These are phyloP conservation scores for Drosophila peninsularis DNA, from an alignment of 2,888 invertebrate genomes.

Conservation along the genomic window DNA sequence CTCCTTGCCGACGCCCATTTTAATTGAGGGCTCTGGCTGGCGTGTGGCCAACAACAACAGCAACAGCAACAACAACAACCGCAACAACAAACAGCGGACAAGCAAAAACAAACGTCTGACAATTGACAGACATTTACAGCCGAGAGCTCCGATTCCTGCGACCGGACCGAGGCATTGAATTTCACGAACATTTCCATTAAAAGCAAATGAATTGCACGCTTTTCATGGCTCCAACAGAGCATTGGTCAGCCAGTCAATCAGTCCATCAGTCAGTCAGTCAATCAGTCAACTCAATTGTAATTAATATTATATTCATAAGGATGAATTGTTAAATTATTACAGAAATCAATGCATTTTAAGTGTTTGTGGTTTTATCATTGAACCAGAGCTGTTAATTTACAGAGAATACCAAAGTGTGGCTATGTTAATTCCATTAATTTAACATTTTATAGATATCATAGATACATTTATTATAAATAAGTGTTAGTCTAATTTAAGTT, in stretches of 20 bases:
- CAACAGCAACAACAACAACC: conserved; percentile 38
- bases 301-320: conserved; percentile 68
- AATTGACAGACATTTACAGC: conserved; percentile 62
- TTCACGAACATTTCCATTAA: conserved; percentile 53
- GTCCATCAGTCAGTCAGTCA: conserved; percentile 27
- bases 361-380: background rate
- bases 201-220: conserved; percentile 57
- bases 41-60: conserved; percentile 64
- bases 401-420: background rate
- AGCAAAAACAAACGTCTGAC: conserved; percentile 51
- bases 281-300: conserved; percentile 49
- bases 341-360: background rate
- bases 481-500: too few species aligned
- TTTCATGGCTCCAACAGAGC: conserved; percentile 28
- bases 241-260: conserved; percentile 28
- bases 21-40: conserved; percentile 75
- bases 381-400: background rate
- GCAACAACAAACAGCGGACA: conserved; percentile 53
- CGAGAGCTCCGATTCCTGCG: conserved; percentile 23
- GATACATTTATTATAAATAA: too few species aligned
- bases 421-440: background rate
- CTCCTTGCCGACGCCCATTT: conserved; percentile 60
- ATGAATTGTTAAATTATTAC: conserved; percentile 17
- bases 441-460: background rate
- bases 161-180: conserved; percentile 54